Conservation (phyloP, 2,888 invertebrate genomes). For the Orgyia antiqua region DNA sequence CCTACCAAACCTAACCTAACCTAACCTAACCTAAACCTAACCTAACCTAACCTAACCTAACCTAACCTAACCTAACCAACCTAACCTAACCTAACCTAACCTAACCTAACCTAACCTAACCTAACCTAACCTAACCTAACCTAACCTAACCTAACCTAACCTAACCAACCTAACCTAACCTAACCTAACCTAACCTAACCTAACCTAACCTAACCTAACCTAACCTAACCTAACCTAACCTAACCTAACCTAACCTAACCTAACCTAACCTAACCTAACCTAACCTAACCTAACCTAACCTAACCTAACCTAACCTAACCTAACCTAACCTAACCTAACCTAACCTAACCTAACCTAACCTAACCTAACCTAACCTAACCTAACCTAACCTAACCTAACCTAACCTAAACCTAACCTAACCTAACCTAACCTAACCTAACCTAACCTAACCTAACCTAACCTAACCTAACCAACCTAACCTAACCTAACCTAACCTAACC, state of each 20-base stretch:
- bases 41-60: constrained; percentile 8
- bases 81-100: constrained; percentile 8
- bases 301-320: constrained; percentile 17
- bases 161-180: constrained; percentile 5
- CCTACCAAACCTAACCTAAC: constrained; percentile 5
- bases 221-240: neutral
- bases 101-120: constrained; percentile 3
- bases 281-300: constrained; percentile 27
- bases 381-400: constrained; percentile 13
- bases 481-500: constrained; percentile 15
- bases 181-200: constrained; percentile 2
- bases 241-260: constrained; percentile 20
- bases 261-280: constrained; percentile 13
- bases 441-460: constrained; percentile 22
- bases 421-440: constrained; percentile 18
- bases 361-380: constrained; percentile 24
- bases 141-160: constrained; percentile 4
- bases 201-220: constrained; percentile 2
- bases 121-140: constrained; percentile 4
- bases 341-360: constrained; percentile 26
- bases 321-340: constrained; percentile 27
- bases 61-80: constrained; percentile 8
- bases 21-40: constrained; percentile 4
- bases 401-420: constrained; percentile 16
- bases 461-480: constrained; percentile 23